These are phyloP conservation scores for Drosophila orosa DNA, from an alignment of 1,140 invertebrate genomes.

Conservation along the genomic window DNA sequence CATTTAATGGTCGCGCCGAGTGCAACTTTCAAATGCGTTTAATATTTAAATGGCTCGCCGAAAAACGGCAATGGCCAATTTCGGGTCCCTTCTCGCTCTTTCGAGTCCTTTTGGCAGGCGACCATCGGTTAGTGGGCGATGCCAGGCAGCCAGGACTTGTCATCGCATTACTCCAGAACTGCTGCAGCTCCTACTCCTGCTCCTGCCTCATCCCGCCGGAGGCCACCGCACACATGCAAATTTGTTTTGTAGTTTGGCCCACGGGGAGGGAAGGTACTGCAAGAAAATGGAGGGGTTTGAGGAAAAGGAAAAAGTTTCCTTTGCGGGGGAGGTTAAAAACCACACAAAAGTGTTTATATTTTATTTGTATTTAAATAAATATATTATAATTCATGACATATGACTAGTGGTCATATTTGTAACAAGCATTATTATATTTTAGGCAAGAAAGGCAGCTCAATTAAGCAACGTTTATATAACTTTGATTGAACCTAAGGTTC, in stretches of 20 bases:
- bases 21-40: slow-evolving; percentile 61
- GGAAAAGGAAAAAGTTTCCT: neutral
- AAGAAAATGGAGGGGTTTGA: neutral
- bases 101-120: neutral
- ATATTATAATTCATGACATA: no score
- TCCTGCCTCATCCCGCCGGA: neutral
- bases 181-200: neutral
- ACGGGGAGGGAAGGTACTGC: slow-evolving; percentile 1
- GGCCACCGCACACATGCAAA: slow-evolving; percentile 46
- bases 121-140: slow-evolving; percentile 26
- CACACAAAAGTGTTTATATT: no score
- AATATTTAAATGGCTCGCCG: slow-evolving; percentile 53
- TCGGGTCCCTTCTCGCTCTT: neutral
- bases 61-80: slow-evolving; percentile 47
- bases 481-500: no score
- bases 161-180: slow-evolving; percentile 7
- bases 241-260: slow-evolving; percentile 26
- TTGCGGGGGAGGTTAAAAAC: no score
- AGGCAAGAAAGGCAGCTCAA: no score
- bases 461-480: no score
- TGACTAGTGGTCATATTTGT: no score
- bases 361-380: no score
- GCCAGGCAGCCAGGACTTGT: slow-evolving; percentile 20
- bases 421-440: no score
- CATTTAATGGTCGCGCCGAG: slow-evolving; percentile 43